Base-by-base conservation (phyloP, 2,888 invertebrate species). In the Molanna angustata region DNA sequence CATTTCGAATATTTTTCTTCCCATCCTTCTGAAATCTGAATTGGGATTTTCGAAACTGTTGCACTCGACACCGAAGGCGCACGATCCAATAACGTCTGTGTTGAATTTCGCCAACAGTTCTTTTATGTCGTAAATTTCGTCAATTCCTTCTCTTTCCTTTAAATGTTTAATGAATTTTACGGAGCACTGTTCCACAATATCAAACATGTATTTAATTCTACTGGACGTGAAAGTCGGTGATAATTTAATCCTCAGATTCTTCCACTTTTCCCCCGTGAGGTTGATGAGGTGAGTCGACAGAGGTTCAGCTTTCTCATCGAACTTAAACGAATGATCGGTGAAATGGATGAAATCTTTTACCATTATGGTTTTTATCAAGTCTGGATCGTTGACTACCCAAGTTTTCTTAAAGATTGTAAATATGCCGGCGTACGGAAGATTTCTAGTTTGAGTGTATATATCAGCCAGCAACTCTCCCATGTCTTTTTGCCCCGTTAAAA, bases 211-310 rank as follows among this genome's bases (percentile, higher is more conserved):
- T 62, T 77, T 80, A 44, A 83, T 66, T 65, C 80, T 81, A 7
- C 78, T 80, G 0, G 82, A 76, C 1, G 82, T 75, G 64, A 81
- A 83, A 1, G 79, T 76, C 0, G 82, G 80, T 1, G 80, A 71
- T 37, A 83, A 60, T 54, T 78, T 78, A 0, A 68, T 59, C 42
- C 83, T 67, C 19, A 82, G 64, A 51, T 68, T 69, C 58, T 72
- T 77, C 82, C 83, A 83, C 35, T 72, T 71, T 4, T 73, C 64
- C 4, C 73, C 76, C 13, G 67, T 64, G 33, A 72, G 61, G 35
- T 69, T 64, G 59, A 80, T 76, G 2, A 81, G 61, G 64, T 74
- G 74, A 1, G 69, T 73, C 42, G 75, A 70, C 35, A 80, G 49
- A 0, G 76, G 77, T 66, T 80, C 78, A 47, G 70, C 66, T 35